These are phyloP conservation scores for Terrapene triunguis DNA, from an alignment of 2,113 vertebrate genomes.

Conservation along the genomic window DNA sequence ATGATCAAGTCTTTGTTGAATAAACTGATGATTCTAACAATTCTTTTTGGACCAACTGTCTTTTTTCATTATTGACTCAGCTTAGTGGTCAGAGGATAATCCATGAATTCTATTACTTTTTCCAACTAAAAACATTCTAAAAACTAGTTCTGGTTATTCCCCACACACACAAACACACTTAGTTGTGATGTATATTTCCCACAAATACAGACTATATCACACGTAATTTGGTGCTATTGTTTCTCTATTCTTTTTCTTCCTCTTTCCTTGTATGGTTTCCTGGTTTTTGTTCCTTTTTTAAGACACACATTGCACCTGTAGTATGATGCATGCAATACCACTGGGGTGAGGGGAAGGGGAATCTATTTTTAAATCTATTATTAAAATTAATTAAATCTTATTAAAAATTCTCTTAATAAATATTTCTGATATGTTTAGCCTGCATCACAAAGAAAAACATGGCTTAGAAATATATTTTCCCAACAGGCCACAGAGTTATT, in stretches of 20 bases:
- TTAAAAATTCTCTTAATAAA: not conserved
- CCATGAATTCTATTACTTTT: not conserved
- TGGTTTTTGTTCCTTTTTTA: conserved; percentile 74
- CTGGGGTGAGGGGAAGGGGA: not conserved
- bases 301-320: conserved; percentile 65
- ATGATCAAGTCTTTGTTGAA: conserved; percentile 41
- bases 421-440: not conserved
- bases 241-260: conserved; percentile 75
- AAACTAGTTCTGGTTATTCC: not conserved
- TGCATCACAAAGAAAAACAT: not conserved
- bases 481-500: not conserved
- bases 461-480: not conserved
- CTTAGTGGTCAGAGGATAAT: conserved; percentile 27
- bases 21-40: conserved; percentile 67
- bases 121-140: not conserved
- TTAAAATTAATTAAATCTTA: not conserved
- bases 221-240: conserved; percentile 73
- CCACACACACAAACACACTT: not conserved
- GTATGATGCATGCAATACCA: conserved; percentile 34
- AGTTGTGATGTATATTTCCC: conserved; percentile 51
- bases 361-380: not conserved
- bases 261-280: conserved; percentile 74
- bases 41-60: conserved; percentile 38
- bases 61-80: conserved; percentile 56
- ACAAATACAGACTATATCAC: conserved; percentile 53